These are phyloP conservation scores for Leptestheria dahalacensis DNA, from an alignment of 1,140 invertebrate genomes.

Conservation along the genomic window DNA sequence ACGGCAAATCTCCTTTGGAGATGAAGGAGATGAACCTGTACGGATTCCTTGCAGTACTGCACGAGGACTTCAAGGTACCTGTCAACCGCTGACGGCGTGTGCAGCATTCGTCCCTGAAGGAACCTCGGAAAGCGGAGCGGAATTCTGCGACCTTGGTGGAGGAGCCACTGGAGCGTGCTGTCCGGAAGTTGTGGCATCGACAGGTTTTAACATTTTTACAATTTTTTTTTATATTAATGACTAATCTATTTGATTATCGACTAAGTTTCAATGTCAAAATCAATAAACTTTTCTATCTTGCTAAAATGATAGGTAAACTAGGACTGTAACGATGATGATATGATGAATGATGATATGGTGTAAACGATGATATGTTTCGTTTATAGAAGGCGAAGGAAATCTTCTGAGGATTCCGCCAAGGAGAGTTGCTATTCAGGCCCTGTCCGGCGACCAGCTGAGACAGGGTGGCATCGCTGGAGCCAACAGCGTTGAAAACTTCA, in stretches of 20 bases:
- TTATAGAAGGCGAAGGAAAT: background rate
- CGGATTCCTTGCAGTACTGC: background rate
- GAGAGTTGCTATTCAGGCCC: background rate
- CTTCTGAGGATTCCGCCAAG: background rate
- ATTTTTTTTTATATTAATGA: no score
- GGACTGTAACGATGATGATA: background rate
- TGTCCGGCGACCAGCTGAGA: background rate
- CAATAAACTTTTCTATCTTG: background rate
- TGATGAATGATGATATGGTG: background rate
- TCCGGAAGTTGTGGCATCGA: background rate
- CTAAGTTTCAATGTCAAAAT: no score
- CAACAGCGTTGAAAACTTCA: background rate
- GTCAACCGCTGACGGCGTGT: background rate
- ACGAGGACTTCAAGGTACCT: background rate
- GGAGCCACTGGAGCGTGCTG: background rate
- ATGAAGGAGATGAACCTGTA: background rate
- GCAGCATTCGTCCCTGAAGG: background rate
- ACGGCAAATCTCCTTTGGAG: background rate
- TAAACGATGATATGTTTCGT: background rate
- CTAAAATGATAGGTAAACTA: background rate
- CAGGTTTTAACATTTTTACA: no score
- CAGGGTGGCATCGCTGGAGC: background rate
- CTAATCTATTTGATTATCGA: no score
- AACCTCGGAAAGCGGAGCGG: background rate
- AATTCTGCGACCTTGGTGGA: background rate